Evolutionary conservation across 2,888 invertebrate species (phyloP).

Genomic region (Pyrgus malvae): DNA sequence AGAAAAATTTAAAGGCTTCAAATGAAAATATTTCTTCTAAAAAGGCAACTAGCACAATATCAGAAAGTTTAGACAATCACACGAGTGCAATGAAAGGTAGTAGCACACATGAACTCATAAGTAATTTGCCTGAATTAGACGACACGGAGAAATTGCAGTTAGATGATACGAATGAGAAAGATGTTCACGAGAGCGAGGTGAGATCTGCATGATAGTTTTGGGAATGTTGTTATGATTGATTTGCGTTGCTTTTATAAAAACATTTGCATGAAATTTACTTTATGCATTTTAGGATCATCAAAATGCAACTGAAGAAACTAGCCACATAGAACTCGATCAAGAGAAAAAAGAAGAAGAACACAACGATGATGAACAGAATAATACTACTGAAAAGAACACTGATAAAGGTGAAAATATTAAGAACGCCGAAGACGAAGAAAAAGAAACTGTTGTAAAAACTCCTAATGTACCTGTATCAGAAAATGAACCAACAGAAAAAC

Average conservation of each 20-base stretch:
- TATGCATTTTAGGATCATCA: constrained; percentile 61
- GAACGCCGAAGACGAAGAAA: constrained; percentile 14
- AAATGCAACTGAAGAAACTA: background rate
- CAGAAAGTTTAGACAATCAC: constrained; percentile 58
- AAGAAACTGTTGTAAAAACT: constrained; percentile 21
- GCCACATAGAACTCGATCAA: constrained; percentile 44
- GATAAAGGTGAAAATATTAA: constrained; percentile 30
- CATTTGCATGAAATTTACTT: constrained; percentile 70
- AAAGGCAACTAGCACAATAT: constrained; percentile 66
- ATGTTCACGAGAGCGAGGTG: constrained; percentile 56
- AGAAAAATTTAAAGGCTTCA: constrained; percentile 63
- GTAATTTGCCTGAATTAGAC: constrained; percentile 68
- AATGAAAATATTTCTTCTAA: constrained; percentile 74
- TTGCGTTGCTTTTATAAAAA: constrained; percentile 71
- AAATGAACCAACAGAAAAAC: background rate
- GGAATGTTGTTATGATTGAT: constrained; percentile 55
- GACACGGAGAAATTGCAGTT: constrained; percentile 46
- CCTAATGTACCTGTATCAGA: background rate
- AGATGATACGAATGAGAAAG: constrained; percentile 37
- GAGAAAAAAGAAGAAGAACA: constrained; percentile 30
- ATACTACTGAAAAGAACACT: constrained; percentile 7
- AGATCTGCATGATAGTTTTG: constrained; percentile 55
- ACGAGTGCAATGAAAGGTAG: constrained; percentile 65
- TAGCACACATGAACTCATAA: constrained; percentile 71
- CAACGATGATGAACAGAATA: constrained; percentile 2